phyloP scores from a whole-genome alignment of 1,140 invertebrate genomes.

The Drosophila mauritiana region DNA sequence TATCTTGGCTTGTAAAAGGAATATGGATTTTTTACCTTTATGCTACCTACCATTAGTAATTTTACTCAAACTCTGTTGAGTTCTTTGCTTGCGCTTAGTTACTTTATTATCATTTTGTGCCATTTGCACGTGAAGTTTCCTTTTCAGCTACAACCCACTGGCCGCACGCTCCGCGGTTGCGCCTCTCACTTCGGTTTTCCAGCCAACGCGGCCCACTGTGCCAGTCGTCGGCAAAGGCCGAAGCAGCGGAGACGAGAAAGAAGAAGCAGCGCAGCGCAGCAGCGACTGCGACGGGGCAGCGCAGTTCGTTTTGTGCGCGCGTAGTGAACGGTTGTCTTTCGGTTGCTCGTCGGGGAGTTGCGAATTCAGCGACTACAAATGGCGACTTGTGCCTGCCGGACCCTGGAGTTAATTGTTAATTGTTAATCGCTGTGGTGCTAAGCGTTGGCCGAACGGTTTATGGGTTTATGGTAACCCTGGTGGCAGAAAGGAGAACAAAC shows the following conservation, averaged over 20 bases:
- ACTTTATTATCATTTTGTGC: too few relatives aligned
- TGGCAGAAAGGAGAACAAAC: not conserved
- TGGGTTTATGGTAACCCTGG: slow-evolving; percentile 22
- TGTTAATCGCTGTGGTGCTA: slow-evolving; percentile 11
- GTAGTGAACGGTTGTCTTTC: slow-evolving; percentile 47
- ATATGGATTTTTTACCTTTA: too few relatives aligned
- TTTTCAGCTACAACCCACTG: not conserved
- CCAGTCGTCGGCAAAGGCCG: slow-evolving; percentile 4
- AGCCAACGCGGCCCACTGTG: slow-evolving; percentile 12
- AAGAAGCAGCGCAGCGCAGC: slow-evolving; percentile 7
- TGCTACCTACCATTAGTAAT: too few relatives aligned
- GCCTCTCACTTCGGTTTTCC: not conserved
- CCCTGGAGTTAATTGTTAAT: slow-evolving; percentile 1
- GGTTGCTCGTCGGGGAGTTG: slow-evolving; percentile 15
- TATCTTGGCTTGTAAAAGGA: not conserved
- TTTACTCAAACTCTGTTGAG: too few relatives aligned
- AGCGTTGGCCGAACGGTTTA: slow-evolving; percentile 17
- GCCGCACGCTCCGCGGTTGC: not conserved
- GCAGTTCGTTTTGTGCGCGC: slow-evolving; percentile 69
- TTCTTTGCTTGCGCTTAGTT: too few relatives aligned
- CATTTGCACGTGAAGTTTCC: too few relatives aligned
- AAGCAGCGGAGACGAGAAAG: slow-evolving; percentile 1
- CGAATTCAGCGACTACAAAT: not conserved
- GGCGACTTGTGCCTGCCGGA: not conserved
- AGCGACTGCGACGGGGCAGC: slow-evolving; percentile 8